Evolutionary conservation across 2,113 vertebrate genomes (phyloP).

Genomic region (Dipodomys ordii): DNA sequence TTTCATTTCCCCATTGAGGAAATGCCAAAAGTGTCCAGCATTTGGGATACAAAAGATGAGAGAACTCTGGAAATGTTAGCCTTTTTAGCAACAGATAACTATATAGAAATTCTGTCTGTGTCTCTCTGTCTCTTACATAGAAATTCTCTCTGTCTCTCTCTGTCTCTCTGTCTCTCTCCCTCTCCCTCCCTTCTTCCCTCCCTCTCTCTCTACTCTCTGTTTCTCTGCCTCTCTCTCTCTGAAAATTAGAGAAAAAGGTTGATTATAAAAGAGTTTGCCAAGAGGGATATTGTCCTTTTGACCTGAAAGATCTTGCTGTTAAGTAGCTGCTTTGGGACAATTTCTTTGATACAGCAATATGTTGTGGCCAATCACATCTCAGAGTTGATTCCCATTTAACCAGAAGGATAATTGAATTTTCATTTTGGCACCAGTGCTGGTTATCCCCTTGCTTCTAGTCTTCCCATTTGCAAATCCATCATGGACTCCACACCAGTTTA

Average conservation of each 20-base stretch:
- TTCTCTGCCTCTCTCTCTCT: neutral
- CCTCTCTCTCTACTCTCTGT: too few relatives aligned
- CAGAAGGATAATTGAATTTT: constrained; percentile 59
- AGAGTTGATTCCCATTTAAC: constrained; percentile 49
- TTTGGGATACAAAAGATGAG: constrained; percentile 35
- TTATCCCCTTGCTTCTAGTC: neutral
- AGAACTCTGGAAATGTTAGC: neutral
- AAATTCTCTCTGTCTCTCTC: too few relatives aligned
- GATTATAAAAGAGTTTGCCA: constrained; percentile 66
- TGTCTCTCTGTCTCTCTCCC: too few relatives aligned
- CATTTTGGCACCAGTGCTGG: neutral
- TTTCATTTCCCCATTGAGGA: constrained; percentile 43
- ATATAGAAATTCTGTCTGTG: neutral
- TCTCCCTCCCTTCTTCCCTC: too few relatives aligned
- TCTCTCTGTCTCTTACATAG: too few relatives aligned
- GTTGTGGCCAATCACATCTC: constrained; percentile 41
- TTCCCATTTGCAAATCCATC: constrained; percentile 34
- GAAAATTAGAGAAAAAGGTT: constrained; percentile 54
- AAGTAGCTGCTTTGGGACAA: constrained; percentile 53
- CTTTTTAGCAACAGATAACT: constrained; percentile 48
- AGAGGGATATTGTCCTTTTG: constrained; percentile 60
- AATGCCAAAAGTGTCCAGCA: constrained; percentile 39
- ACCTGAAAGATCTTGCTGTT: constrained; percentile 48
- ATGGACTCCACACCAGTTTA: neutral
- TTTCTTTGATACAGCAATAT: constrained; percentile 54